Evolutionary conservation across 2,797 vertebrate genomes (phyloP).

Genomic region (Aldrovandia affinis): DNA sequence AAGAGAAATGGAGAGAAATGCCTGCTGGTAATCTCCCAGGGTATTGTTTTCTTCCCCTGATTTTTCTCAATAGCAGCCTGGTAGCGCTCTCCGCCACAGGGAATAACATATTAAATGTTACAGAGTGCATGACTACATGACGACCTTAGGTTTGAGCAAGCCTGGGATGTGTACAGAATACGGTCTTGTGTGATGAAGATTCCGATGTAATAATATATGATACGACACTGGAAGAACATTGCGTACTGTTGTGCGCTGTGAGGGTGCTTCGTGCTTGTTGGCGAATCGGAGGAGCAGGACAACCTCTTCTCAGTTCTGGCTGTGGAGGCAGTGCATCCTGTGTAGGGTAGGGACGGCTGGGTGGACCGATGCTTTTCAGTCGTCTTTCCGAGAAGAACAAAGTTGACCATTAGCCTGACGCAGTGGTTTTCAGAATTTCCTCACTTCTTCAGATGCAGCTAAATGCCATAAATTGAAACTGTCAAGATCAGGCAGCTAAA

Average conservation of each 20-base stretch:
- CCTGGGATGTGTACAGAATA: neutral
- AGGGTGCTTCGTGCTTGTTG: neutral
- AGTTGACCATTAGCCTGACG: neutral
- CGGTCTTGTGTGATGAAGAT: neutral
- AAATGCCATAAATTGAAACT: neutral
- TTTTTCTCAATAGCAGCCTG: neutral
- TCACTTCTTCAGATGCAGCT: neutral
- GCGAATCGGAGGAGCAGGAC: neutral
- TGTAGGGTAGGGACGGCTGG: neutral
- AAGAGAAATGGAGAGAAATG: conserved; percentile 3
- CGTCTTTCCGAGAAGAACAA: neutral
- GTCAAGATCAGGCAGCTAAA: neutral
- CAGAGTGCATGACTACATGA: neutral
- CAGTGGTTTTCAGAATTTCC: neutral
- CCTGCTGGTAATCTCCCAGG: conserved; percentile 4
- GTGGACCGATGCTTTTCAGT: neutral
- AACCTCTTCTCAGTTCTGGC: neutral
- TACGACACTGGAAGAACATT: neutral
- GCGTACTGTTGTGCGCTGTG: neutral
- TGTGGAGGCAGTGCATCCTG: neutral
- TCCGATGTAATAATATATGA: neutral
- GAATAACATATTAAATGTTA: conserved; percentile 5
- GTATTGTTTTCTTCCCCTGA: conserved; percentile 7
- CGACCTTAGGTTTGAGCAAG: conserved; percentile 1
- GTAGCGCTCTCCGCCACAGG: neutral